phyloP scores from a whole-genome alignment of 2,888 invertebrate genomes.

The Diaprepes abbreviatus region DNA sequence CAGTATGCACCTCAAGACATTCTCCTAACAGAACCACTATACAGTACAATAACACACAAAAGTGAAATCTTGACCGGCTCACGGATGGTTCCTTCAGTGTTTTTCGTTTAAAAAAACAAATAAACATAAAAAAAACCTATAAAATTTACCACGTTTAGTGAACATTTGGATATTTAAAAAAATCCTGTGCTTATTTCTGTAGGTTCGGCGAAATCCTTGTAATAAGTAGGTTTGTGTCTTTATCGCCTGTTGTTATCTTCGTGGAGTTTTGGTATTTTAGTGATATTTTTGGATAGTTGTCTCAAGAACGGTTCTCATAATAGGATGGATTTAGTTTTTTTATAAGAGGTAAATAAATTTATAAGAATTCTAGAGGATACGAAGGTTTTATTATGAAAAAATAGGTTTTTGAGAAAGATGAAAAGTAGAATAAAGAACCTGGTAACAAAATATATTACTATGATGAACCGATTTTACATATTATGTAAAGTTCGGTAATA shows the following conservation, averaged over 20 bases:
- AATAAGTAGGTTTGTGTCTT: background rate
- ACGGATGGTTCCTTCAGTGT: constrained; percentile 40
- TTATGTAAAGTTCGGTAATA: no score
- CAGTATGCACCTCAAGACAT: constrained; percentile 24
- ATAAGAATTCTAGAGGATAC: no score
- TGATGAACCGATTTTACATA: no score
- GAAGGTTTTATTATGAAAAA: no score
- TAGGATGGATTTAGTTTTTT: background rate
- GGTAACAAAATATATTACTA: no score
- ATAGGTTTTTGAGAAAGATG: no score
- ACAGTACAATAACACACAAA: constrained; percentile 57
- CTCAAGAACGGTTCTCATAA: background rate
- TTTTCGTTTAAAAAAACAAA: constrained; percentile 24
- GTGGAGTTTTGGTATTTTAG: background rate
- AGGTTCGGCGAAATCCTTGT: no score
- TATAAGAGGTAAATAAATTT: no score
- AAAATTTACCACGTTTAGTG: constrained; percentile 6
- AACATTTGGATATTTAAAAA: no score
- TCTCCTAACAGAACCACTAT: constrained; percentile 23
- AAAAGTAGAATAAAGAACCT: no score
- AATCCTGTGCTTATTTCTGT: no score
- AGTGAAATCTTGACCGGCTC: constrained; percentile 59
- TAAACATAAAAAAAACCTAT: constrained; percentile 12
- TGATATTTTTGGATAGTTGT: background rate
- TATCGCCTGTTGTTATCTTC: background rate